These are phyloP conservation scores for Pseudolaguvia tuberculata DNA, from an alignment of 2,113 vertebrate genomes.

Conservation along the genomic window DNA sequence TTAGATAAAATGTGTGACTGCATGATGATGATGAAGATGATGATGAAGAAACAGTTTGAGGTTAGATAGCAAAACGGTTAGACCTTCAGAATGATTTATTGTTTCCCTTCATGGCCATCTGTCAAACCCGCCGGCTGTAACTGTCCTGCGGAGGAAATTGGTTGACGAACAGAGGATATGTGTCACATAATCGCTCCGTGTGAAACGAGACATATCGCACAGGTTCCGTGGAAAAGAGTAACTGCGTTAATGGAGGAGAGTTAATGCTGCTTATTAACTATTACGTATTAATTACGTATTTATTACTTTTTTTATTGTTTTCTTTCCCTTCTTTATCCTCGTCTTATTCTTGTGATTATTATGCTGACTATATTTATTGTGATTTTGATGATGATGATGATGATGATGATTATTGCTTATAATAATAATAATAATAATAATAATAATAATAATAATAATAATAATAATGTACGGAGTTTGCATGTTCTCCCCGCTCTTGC, in stretches of 20 bases:
- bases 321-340: no score
- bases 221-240: background rate
- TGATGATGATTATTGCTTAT: no score
- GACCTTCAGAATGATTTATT: background rate
- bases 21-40: conserved; percentile 60
- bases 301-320: no score
- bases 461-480: no score
- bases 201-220: background rate
- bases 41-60: background rate
- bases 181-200: conserved; percentile 52
- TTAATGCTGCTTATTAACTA: no score
- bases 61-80: background rate
- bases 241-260: background rate
- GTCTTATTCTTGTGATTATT: no score
- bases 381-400: no score
- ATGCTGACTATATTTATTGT: no score
- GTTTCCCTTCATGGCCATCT: conserved; percentile 33
- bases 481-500: no score
- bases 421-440: no score
- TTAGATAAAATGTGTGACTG: conserved; percentile 56
- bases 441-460: no score
- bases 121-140: conserved; percentile 31
- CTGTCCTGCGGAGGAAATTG: conserved; percentile 55
- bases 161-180: conserved; percentile 48
- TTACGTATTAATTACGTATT: no score